phyloP scores from a whole-genome alignment of 1,140 invertebrate species.

The Eriocheir sinensis region DNA sequence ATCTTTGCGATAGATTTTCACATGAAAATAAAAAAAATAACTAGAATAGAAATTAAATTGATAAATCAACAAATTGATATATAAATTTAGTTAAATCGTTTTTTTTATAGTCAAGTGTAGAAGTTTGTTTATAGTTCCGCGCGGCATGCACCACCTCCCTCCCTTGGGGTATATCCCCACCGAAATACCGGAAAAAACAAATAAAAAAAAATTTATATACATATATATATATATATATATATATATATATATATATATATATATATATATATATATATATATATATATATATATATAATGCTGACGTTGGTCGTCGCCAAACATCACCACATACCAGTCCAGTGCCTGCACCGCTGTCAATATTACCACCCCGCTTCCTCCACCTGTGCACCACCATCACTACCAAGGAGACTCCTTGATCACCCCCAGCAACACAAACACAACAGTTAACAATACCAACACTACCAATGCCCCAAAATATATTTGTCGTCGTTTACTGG shows the following conservation, averaged over 20 bases:
- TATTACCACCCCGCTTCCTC: not conserved
- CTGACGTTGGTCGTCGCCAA: not conserved
- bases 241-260: slow-evolving; percentile 28
- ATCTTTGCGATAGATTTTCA: no score
- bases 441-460: not conserved
- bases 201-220: not conserved
- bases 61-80: no score
- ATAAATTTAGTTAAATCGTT: no score
- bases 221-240: slow-evolving; percentile 28
- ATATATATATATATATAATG: slow-evolving; percentile 19
- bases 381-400: not conserved
- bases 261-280: slow-evolving; percentile 28
- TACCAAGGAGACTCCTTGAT: not conserved
- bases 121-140: no score
- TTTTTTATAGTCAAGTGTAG: no score
- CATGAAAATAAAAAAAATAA: no score
- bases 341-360: no score
- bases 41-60: no score
- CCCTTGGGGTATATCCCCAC: no score
- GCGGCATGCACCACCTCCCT: no score
- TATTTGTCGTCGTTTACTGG: no score
- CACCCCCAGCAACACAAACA: not conserved
- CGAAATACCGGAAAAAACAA: not conserved
- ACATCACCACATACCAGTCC: no score
- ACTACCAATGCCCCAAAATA: not conserved